Conservation (phyloP, 1,140 invertebrate species). For the Pseudomyrmex sp. region DNA sequence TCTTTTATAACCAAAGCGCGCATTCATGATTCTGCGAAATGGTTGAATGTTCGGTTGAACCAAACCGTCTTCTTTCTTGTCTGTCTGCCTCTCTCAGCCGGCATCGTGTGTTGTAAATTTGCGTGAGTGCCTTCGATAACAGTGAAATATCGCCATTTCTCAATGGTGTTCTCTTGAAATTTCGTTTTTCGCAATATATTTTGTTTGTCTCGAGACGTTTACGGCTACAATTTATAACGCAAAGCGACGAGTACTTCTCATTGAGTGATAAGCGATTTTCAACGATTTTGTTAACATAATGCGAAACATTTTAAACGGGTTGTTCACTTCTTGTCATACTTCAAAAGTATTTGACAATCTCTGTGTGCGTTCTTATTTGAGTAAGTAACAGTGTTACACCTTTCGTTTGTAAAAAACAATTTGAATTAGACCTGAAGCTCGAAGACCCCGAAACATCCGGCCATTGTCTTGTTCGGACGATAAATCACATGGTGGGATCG, state of each 20-base stretch:
- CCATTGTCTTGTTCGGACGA: constrained; percentile 25
- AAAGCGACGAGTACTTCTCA: background rate
- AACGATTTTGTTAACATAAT: background rate
- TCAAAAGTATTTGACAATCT: background rate
- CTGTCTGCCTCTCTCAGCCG: constrained; percentile 49
- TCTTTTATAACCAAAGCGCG: constrained; percentile 58
- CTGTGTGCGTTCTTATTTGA: background rate
- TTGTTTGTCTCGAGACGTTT: no score
- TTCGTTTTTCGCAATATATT: background rate
- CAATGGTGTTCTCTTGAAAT: background rate
- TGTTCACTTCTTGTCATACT: background rate
- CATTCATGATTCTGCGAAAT: constrained; percentile 75
- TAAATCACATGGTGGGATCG: constrained; percentile 14
- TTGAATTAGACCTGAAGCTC: constrained; percentile 35
- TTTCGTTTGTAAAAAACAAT: constrained; percentile 13
- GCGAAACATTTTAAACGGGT: background rate
- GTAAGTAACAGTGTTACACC: background rate
- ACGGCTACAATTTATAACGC: background rate
- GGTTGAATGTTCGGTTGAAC: constrained; percentile 60
- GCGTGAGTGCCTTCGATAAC: background rate
- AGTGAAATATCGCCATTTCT: background rate
- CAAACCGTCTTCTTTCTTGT: constrained; percentile 64
- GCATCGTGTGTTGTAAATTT: constrained; percentile 20
- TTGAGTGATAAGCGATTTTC: background rate
- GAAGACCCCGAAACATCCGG: constrained; percentile 20